A percentile compares a stretch with the other conserved stretches of the same genome.
Evolutionary conservation across 2,888 invertebrate genomes (phyloP).

Genomic region (Augiades crinisus): DNA sequence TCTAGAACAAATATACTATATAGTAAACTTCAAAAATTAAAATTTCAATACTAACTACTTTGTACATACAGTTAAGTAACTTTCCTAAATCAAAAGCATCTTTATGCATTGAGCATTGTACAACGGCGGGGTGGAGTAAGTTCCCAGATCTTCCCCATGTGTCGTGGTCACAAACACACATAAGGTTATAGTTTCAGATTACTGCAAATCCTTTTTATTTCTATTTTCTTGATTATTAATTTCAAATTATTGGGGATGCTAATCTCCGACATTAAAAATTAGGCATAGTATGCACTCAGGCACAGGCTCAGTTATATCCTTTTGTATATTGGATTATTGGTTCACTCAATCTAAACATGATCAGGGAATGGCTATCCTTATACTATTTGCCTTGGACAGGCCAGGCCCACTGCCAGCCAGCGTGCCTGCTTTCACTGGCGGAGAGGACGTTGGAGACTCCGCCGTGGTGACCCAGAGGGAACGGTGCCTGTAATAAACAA

Average conservation of each 20-base stretch:
- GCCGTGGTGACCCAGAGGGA: constrained; percentile 45
- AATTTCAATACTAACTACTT: constrained; percentile 3
- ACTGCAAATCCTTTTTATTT: too few relatives aligned
- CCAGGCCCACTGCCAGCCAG: constrained; percentile 45
- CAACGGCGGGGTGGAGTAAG: too few relatives aligned
- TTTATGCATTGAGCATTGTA: too few relatives aligned
- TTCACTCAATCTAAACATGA: background rate
- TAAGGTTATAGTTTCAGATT: too few relatives aligned
- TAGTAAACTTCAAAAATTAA: background rate
- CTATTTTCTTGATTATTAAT: too few relatives aligned
- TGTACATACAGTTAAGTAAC: background rate
- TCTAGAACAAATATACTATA: background rate
- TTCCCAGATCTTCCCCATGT: too few relatives aligned
- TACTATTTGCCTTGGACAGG: constrained; percentile 13
- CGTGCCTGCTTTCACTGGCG: constrained; percentile 52
- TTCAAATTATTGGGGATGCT: too few relatives aligned
- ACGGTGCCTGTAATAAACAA: constrained; percentile 44
- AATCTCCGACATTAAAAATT: too few relatives aligned
- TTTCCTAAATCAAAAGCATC: background rate
- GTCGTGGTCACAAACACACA: too few relatives aligned
- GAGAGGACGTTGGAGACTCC: constrained; percentile 63
- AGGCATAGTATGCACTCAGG: background rate
- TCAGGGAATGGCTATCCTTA: background rate
- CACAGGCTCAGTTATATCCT: background rate
- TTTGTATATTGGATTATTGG: background rate